Base-by-base conservation (phyloP, 2,888 invertebrate genomes). In the Arrhopalites spinosus region DNA sequence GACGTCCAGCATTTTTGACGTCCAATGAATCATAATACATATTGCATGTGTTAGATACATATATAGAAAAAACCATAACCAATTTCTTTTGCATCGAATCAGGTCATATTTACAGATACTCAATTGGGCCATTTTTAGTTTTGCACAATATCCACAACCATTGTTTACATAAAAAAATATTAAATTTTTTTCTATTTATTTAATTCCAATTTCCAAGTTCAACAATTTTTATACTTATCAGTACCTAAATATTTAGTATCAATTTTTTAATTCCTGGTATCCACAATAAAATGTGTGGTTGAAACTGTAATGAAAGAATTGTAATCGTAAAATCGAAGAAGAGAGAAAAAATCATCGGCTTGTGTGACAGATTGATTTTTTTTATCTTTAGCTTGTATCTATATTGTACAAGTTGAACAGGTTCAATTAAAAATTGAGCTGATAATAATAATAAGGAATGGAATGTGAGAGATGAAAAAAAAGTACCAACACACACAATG, bases 1-100 rank as follows among this genome's bases (percentile, higher is more conserved):
- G 68, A 68, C 74, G 67, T 67, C 74, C 74, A 74, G 27, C 64
- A 68, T 74, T 36, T 36, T 36, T 36, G 36, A 36, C 36, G 36
- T 36, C 36, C 36, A 36, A 36, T 36, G 63, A 43, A 56, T 50
- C 66, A 71, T 43, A 73, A 74, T 23, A 66, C 30, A 45, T 23
- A 50, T 29, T 17, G 53, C 29, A 50, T 47, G 30, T 23, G 20
- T 13, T 8, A 20, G 36, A 29, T 23, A 27, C 25, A 15, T 29
- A 53, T 43, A 23, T 2, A 8, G 23, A 59, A 20, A 30, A 66
- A 66, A 66, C 66, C 36, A 43, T 66, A 66, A 13, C 66, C 23
- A 66, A 66, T 66, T 30, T 23, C 7, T 66, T n/a, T n/a, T 64
- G 36, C 30, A 64, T 59, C 59, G 23, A 59, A 59, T 59, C 59